Base-by-base conservation (phyloP, 2,888 invertebrate genomes). In the Parelbella ahira region DNA sequence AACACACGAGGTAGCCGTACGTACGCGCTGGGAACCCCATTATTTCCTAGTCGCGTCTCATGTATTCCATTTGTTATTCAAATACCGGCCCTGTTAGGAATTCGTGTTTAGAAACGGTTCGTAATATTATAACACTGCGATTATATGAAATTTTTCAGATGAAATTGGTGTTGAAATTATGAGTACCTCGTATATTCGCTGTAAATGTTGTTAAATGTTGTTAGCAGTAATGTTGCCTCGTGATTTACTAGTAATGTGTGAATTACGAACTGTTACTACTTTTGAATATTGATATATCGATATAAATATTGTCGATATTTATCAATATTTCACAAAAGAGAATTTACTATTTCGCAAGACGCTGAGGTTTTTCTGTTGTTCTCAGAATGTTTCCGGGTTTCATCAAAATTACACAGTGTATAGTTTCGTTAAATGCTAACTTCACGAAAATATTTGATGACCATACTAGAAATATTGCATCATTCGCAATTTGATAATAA, bases 61-160 rank as follows among this genome's bases (percentile, higher is more conserved):
- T 54, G 56, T 46, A 51, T 46, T 54, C 55, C 50, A 69, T 71
- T 69, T 69, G 54, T 67, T 70, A 69, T 71, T 71, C 50, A 68
- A 73, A 76, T 65, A 47, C 37, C n/a, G 53, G 29, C 37, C 43
- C 36, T 48, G 52, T 50, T 46, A 41, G 50, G 50, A 54, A 60
- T 51, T 48, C 45, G 51, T 37, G 24, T 53, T 51, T 49, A 48
- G 33, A 37, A 50, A n/a, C 45, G 37, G 3, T 42, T 28, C 27
- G 20, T 21, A 27, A 20, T 25, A 4, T 10, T n/a, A n/a, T n/a
- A n/a, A 6, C 6, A 20, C 25, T 18, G 9, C n/a, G 4, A 3
- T 29, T 2, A 2, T 5, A 8, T n/a, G n/a, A n/a, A n/a, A n/a
- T n/a, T n/a, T n/a, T n/a, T n/a, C n/a, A n/a, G n/a, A n/a, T n/a